Evolutionary conservation across 1,140 invertebrate genomes (phyloP).

Genomic region (Drosophila pseudoananassae): DNA sequence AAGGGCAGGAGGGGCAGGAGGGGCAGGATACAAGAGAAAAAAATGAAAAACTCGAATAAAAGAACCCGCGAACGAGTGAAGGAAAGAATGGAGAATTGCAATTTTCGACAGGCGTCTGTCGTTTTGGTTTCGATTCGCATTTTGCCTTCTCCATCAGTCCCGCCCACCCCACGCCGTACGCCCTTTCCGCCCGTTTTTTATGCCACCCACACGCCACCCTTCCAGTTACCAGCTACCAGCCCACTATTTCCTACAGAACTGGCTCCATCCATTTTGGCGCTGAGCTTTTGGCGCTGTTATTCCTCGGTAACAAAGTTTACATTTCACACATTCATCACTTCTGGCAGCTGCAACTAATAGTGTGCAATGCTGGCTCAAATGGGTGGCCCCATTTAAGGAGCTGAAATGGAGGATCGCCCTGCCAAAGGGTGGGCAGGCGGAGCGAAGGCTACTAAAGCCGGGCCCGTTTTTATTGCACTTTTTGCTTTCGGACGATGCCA

Average conservation of each 20-base stretch:
- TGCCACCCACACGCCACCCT: background rate
- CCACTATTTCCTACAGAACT: conserved; percentile 16
- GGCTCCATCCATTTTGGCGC: conserved; percentile 57
- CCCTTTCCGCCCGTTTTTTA: conserved; percentile 13
- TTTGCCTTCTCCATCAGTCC: conserved; percentile 44
- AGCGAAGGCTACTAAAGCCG: background rate
- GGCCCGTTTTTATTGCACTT: conserved; percentile 76
- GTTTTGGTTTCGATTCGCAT: conserved; percentile 66
- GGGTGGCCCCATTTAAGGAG: conserved; percentile 69
- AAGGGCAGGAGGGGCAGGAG: background rate
- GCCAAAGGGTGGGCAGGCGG: background rate
- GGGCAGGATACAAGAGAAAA: conserved; percentile 18
- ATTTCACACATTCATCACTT: conserved; percentile 83
- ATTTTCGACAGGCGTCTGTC: conserved; percentile 79
- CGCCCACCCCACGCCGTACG: conserved; percentile 4
- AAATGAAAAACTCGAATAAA: conserved; percentile 25
- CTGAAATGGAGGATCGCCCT: conserved; percentile 1
- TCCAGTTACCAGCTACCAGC: background rate
- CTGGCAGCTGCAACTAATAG: conserved; percentile 82
- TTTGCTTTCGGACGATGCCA: conserved; percentile 56
- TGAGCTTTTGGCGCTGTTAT: conserved; percentile 72
- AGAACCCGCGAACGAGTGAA: conserved; percentile 24
- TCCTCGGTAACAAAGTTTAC: conserved; percentile 81
- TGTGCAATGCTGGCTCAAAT: conserved; percentile 75
- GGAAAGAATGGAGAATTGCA: conserved; percentile 69